Percentiles rank a stretch among this genome's conserved stretches.
These are phyloP conservation scores for Aricia agestis DNA, from an alignment of 1,140 invertebrate species.

Conservation along the genomic window DNA sequence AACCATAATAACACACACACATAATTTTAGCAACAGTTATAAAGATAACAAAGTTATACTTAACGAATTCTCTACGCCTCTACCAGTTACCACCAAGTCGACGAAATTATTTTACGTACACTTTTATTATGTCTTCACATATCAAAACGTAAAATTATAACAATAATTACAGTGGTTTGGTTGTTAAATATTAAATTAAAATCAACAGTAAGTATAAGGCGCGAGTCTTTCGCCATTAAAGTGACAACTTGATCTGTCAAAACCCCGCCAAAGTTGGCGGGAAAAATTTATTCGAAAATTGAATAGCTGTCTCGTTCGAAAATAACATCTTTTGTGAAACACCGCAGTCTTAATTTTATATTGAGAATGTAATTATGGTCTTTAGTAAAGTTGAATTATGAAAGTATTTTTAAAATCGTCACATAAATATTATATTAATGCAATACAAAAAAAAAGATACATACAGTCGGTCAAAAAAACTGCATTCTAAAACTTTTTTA, in stretches of 20 bases:
- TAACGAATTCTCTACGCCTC: not conserved
- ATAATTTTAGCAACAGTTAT: not conserved
- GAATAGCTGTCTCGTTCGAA: not conserved
- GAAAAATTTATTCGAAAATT: constrained; percentile 7
- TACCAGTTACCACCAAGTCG: not conserved
- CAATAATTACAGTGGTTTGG: not conserved
- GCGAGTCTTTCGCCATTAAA: not conserved
- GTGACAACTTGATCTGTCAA: constrained; percentile 10
- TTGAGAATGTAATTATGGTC: not conserved
- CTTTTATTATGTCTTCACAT: constrained; percentile 2
- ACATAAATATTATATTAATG: no score
- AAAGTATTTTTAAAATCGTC: no score
- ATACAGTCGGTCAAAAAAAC: no score
- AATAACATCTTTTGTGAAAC: not conserved
- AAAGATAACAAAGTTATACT: not conserved
- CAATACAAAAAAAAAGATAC: no score
- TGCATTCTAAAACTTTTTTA: no score
- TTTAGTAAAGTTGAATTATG: not conserved
- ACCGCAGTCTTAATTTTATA: not conserved
- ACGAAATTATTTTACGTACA: not conserved
- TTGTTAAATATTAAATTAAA: constrained; percentile 2
- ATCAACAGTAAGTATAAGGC: not conserved
- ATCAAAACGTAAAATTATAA: not conserved
- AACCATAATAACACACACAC: no score
- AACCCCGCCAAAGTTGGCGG: constrained; percentile 6